These are phyloP conservation scores for Cichlasoma orientale DNA, from an alignment of 2,797 vertebrate species.

Conservation along the genomic window DNA sequence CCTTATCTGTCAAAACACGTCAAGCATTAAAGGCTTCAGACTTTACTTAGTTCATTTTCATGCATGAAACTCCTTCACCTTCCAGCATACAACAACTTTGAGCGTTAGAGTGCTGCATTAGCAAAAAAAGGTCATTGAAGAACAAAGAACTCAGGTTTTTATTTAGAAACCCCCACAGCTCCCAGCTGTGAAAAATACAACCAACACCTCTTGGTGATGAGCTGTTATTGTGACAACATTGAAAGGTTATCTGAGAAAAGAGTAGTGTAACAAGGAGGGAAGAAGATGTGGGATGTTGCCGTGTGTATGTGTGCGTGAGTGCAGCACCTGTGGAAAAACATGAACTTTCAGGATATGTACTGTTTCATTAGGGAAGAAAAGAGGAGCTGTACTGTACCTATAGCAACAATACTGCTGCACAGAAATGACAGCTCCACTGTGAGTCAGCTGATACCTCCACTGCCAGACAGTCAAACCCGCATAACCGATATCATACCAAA, in stretches of 20 bases:
- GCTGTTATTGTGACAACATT: conserved; percentile 40
- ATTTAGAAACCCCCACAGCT: conserved; percentile 30
- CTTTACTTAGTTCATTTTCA: not conserved
- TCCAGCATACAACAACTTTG: conserved; percentile 21
- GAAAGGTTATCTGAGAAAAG: conserved; percentile 35
- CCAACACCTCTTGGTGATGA: conserved; percentile 25
- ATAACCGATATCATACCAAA: not conserved
- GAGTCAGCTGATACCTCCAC: conserved; percentile 26
- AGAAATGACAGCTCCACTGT: conserved; percentile 26
- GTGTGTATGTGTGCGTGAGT: not conserved
- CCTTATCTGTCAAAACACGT: not conserved
- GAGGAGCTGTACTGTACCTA: conserved; percentile 22
- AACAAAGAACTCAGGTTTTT: conserved; percentile 32
- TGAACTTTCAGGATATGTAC: conserved; percentile 30
- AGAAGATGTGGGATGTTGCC: not conserved
- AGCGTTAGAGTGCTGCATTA: conserved; percentile 8
- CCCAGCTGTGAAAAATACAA: conserved; percentile 39
- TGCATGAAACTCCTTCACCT: conserved; percentile 12
- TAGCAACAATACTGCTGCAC: conserved; percentile 28
- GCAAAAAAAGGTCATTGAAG: conserved; percentile 27
- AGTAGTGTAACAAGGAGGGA: conserved; percentile 22
- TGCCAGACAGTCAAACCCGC: conserved; percentile 18
- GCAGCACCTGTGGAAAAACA: conserved; percentile 41
- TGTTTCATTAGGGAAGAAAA: conserved; percentile 44
- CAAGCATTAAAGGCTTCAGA: not conserved